Conservation (phyloP, 2,113 vertebrate genomes). For the Istiophorus platypterus region DNA sequence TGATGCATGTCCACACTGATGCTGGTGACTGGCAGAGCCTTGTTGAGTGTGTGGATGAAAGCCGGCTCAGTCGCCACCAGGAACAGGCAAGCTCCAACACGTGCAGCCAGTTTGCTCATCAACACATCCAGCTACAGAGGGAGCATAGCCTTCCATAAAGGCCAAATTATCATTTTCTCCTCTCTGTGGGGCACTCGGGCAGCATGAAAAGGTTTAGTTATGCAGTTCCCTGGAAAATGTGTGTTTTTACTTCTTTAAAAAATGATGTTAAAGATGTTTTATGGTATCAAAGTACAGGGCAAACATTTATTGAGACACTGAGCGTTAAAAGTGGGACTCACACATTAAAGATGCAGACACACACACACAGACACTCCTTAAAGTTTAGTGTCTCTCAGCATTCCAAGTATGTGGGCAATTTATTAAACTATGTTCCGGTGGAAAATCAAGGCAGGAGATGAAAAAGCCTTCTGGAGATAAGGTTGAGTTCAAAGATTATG, state of each 20-base stretch:
- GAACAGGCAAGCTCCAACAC: conserved; percentile 74
- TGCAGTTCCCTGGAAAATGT: background rate
- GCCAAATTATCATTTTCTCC: background rate
- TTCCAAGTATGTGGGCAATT: background rate
- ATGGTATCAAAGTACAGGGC: conserved; percentile 21
- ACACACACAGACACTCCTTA: conserved; percentile 1
- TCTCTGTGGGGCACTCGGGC: background rate
- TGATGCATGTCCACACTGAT: conserved; percentile 11
- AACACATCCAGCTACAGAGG: conserved; percentile 64
- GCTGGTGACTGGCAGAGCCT: conserved; percentile 45
- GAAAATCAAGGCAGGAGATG: conserved; percentile 27
- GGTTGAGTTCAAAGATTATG: conserved; percentile 46
- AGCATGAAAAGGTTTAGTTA: background rate
- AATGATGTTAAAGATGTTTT: background rate
- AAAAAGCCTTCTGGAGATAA: conserved; percentile 37
- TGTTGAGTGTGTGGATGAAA: conserved; percentile 31
- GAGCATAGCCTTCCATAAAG: conserved; percentile 6
- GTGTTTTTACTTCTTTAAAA: too few species aligned
- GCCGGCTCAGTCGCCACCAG: conserved; percentile 65
- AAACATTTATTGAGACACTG: conserved; percentile 21
- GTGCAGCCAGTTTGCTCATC: conserved; percentile 70
- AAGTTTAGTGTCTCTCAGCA: conserved; percentile 5
- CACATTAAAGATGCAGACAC: conserved; percentile 10
- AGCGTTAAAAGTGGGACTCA: conserved; percentile 8
- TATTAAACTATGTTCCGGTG: conserved; percentile 25